Base-by-base conservation (phyloP, 2,113 vertebrate species). In the Furnarius figulus region DNA sequence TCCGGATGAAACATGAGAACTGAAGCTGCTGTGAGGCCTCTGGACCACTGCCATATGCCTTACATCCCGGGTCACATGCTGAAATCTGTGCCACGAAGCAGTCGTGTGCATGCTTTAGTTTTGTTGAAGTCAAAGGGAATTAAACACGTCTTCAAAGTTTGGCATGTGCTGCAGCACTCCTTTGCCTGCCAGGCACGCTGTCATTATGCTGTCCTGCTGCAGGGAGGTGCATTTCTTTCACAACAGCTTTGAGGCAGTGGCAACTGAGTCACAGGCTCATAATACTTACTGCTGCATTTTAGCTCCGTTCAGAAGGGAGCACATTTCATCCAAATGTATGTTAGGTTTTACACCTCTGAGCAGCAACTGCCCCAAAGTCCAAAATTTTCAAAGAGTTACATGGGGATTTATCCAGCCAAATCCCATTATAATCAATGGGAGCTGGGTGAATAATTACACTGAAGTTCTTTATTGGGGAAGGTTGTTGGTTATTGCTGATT, bases 321-420 rank as follows among this genome's bases (percentile, higher is more conserved):
- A 1, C 37, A 25, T 89, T 89, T 90, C 30, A 4, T 79, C 58
- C 33, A 75, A 82, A 67, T 20, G 42, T 20, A 19, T 19, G 4
- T 63, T 85, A 4, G 4, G 62, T 83, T 93, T 93, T 96, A 93
- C 72, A 71, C 56, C 37, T 94, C 28, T 12, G 37, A 78, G 80
- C 76, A 62, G 70, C 3, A 2, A 68, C 90, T 59, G 31, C 47
- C 37, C 33, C 31, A 83, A 83, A 90, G 82, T 81, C 68, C 68
- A 66, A 89, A 39, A 95, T 93, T 97, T 97, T 97, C 96, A 97
- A 95, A 97, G 93, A 70, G 73, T 92, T 95, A 93, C 94, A 96
- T 96, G 95, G 95, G 73, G 93, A 96, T 96, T 97, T 96, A 73
- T 93, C 30, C 73, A 70, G 65, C 76, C 84, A 96, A 97, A 97